Base-by-base conservation (phyloP, 2,797 vertebrate species). In the Neostethus bicornis region DNA sequence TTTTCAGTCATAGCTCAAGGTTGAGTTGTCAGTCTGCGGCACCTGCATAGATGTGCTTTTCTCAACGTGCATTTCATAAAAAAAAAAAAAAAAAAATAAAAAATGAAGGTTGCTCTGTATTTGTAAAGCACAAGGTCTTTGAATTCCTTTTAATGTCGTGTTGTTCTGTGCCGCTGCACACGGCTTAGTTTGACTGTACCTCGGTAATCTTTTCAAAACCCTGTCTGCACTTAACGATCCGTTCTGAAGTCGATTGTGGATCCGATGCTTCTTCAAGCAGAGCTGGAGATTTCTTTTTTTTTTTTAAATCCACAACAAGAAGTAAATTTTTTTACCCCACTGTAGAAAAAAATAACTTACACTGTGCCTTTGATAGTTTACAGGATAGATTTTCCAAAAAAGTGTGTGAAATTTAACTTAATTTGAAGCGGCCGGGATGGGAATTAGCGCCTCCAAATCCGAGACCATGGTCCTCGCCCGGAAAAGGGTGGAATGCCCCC, bases 291-390 rank as follows among this genome's bases (percentile, higher is more conserved):
- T 45, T 16, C 46, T 12, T 1, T 23, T 35, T 39, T 19, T 12
- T 10, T 24, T 7, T 14, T 5, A 7, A 16, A 16, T 35, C n/a
- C 4, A 8, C 14, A 35, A 35, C 34, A 35, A n/a, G 34, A n/a
- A 13, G 34, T 34, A 13, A 6, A 29, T 26, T 35, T 23, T 49
- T n/a, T n/a, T n/a, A n/a, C n/a, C 5, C 28, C 26, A 24, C 23
- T 51, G 4, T 34, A 43, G 32, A 24, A 53, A 45, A 25, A 70
- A 25, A 39, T 49, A 10, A 23, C 31, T 24, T n/a, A 17, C 41
- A 42, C 59, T 39, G 34, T 57, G 47, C 45, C 43, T 53, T 73
- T 61, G 56, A 78, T 73, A 51, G 62, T 41, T 46, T 14, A 59
- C 32, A 16, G n/a, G n/a, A n/a, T n/a, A n/a, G n/a, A n/a, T n/a